Evolutionary conservation across 2,888 invertebrate genomes (phyloP), one percentile per base, ranked within the genome.

Genomic region (Pharmacophagus antenor): DNA sequence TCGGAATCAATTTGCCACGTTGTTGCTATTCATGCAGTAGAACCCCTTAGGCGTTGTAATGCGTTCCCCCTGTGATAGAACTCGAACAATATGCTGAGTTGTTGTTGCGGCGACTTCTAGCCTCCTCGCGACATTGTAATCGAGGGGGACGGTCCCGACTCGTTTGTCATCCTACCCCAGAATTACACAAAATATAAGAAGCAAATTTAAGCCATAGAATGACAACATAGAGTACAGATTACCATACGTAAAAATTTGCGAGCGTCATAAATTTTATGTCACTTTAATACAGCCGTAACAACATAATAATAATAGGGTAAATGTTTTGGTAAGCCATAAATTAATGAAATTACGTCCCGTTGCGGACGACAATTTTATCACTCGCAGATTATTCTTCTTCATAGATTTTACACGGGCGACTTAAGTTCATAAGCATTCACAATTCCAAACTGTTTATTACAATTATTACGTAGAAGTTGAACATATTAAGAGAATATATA

Each of bases 281-380:
- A 78, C 76, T 89, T 88, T 90, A 88, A 90, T 89, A 88, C 84
- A 86, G 88, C 88, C 84, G 84, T 89, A 89, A 87, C 83, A 83
- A 80, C 85, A 78, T 76, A 80, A 85, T 85, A 88, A 87, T 89
- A 89, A 88, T 88, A 88, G 89, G 88, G 85, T 83, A 89, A 89
- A 90, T 90, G 89, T 89, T 89, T 89, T 89, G 89, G 88, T 88
- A 86, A 85, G 82, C 83, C 87, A 88, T 89, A 88, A 88, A 90
- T 88, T 85, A 84, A 80, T 80, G 82, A 74, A 76, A 79, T 79
- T 74, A 76, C 77, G 70, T 80, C 80, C 81, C 77, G 83, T 81
- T 75, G 84, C 69, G 83, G 68, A 15, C 31, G 25, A 62, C 54
- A 54, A 22, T 54, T 57, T 50, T 23, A 53, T 21, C 47, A 49